These are phyloP conservation scores for Steinernema hermaphroditum DNA, from an alignment of 2,888 invertebrate genomes.

Conservation along the genomic window DNA sequence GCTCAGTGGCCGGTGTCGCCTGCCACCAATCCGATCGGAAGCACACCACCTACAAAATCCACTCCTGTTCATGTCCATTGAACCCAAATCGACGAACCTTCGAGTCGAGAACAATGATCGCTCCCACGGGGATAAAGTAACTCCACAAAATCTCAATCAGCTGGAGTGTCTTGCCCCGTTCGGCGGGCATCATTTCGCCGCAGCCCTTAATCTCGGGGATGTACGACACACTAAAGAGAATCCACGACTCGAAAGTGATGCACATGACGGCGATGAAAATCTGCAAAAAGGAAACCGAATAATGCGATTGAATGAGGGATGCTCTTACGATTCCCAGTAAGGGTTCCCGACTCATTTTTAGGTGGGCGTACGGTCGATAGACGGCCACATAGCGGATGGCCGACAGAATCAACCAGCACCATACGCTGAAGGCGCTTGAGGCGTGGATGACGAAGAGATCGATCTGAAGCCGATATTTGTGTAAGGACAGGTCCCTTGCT, in stretches of 20 bases:
- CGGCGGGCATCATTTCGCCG: slow-evolving; percentile 41
- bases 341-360: slow-evolving; percentile 57
- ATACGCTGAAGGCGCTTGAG: slow-evolving; percentile 60
- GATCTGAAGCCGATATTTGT: slow-evolving; percentile 48
- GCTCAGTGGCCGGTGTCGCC: not conserved
- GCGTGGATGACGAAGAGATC: slow-evolving; percentile 61
- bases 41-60: slow-evolving; percentile 34
- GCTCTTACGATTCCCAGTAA: slow-evolving; percentile 53
- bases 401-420: slow-evolving; percentile 63
- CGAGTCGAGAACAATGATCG: slow-evolving; percentile 58
- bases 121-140: slow-evolving; percentile 59
- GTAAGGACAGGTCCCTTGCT: not conserved
- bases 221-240: slow-evolving; percentile 52
- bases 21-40: slow-evolving; percentile 40
- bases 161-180: slow-evolving; percentile 50
- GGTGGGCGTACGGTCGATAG: slow-evolving; percentile 60
- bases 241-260: slow-evolving; percentile 54
- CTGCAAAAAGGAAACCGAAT: slow-evolving; percentile 39
- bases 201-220: slow-evolving; percentile 39
- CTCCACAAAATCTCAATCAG: slow-evolving; percentile 57
- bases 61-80: too few relatives aligned
- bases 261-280: slow-evolving; percentile 50
- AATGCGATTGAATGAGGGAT: not conserved
- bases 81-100: too few relatives aligned
- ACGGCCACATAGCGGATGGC: slow-evolving; percentile 60